phyloP scores from a whole-genome alignment of 2,888 invertebrate genomes.

The Gibbula magus region DNA sequence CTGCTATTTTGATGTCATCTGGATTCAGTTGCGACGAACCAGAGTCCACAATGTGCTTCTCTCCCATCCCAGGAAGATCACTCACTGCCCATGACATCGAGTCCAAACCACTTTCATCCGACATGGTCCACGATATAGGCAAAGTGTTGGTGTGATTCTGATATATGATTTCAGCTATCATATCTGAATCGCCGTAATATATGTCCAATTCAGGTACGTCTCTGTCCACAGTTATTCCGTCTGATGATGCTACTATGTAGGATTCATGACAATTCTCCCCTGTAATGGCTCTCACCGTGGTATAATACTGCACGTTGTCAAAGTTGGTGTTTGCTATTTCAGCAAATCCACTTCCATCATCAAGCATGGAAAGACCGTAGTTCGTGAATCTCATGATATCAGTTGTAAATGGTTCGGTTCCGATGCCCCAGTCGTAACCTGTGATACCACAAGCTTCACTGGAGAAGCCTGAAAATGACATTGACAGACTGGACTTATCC shows the following conservation, averaged over 20 bases:
- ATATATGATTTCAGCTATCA: background rate
- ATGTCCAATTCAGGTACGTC: conserved; percentile 36
- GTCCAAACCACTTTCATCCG: background rate
- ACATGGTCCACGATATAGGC: background rate
- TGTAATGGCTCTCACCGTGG: conserved; percentile 55
- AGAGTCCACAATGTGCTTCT: background rate
- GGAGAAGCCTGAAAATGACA: conserved; percentile 59
- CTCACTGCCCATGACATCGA: background rate
- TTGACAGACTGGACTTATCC: conserved; percentile 54
- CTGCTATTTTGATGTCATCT: background rate
- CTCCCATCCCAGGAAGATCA: background rate
- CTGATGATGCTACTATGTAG: conserved; percentile 55
- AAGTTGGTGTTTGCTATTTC: conserved; percentile 49
- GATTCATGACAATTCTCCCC: conserved; percentile 52
- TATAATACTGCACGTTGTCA: conserved; percentile 52
- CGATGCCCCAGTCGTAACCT: conserved; percentile 61
- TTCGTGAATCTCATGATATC: conserved; percentile 54
- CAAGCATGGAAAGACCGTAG: conserved; percentile 55
- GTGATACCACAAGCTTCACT: conserved; percentile 57
- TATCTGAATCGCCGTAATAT: background rate
- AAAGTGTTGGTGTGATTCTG: background rate
- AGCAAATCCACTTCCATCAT: conserved; percentile 52
- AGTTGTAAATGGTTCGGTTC: conserved; percentile 51
- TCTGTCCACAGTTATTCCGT: conserved; percentile 55
- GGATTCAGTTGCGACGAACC: background rate